Evolutionary conservation across 2,888 invertebrate genomes (phyloP), one percentile per base, ranked within the genome.

Genomic region (Macropis europaea): DNA sequence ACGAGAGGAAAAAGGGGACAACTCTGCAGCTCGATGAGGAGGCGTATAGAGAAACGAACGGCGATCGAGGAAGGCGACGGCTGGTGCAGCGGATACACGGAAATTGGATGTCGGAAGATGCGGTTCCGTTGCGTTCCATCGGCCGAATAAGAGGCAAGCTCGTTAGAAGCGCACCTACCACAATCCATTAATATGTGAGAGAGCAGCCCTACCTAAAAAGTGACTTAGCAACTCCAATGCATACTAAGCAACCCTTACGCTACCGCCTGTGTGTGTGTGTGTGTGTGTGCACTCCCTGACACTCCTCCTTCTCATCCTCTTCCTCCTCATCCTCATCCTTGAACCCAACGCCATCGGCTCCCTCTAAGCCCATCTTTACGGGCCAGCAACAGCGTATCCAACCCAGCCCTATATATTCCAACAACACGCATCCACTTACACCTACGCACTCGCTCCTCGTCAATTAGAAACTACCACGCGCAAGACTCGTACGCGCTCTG

Each of bases 171-270:
- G 53, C 60, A 70, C 43, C 78, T 61, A 71, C 57, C 53, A 54
- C 40, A 76, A 76, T 86, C 82, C 77, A 87, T 86, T 87, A 86
- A 85, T 84, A 84, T 78, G 85, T 83, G 83, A 82, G 75, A 78
- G 82, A 69, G 80, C 60, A 77, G 70, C 73, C 79, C 79, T 83
- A 78, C 79, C 84, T 87, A 88, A 88, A 88, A 86, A 87, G 86
- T 88, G 86, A 88, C 87, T 89, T 87, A 84, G 86, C 83, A 88
- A 88, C 84, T 89, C 82, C 88, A 89, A 89, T 89, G 89, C 89
- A 89, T 89, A 89, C 88, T 89, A 89, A 89, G 88, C 87, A 84
- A 87, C 83, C 86, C 79, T 67, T 56, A 54, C 59, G 77, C 57
- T 63, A 59, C 73, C 47, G 36, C 59, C 54, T 36, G 52, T 36